Conservation (phyloP, 64 coral and sea anemone species). For the Pocillopora verrucosa region DNA sequence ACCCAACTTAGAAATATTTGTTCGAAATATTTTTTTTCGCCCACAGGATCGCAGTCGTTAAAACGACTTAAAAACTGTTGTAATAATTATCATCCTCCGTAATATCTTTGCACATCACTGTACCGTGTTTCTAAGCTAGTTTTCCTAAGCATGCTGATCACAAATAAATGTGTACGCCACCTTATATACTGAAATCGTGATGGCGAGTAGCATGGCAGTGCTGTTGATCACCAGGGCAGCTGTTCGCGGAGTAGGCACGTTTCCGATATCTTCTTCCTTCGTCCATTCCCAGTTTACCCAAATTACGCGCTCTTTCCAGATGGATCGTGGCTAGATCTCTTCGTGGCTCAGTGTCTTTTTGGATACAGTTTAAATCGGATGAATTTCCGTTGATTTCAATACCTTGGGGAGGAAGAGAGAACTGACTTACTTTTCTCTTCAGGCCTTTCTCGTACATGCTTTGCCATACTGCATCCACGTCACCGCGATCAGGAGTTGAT, state of each 20-base stretch:
- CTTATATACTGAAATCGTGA: not conserved
- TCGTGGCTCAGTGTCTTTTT: not conserved
- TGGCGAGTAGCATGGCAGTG: not conserved
- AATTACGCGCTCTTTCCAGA: constrained; percentile 61
- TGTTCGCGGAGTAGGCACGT: constrained; percentile 42
- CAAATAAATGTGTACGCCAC: not conserved
- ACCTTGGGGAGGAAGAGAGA: constrained; percentile 36
- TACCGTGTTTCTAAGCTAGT: too few relatives aligned
- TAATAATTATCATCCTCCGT: not conserved
- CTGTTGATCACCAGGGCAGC: constrained; percentile 18
- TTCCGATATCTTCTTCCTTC: constrained; percentile 57
- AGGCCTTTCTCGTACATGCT: constrained; percentile 74
- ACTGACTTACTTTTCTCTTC: constrained; percentile 58
- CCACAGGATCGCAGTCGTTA: not conserved
- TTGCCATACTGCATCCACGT: constrained; percentile 60
- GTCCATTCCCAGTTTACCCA: constrained; percentile 31
- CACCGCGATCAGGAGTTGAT: constrained; percentile 24
- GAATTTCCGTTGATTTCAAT: constrained; percentile 3
- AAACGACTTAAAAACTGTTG: not conserved
- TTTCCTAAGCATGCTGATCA: not conserved
- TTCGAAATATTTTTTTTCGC: not conserved
- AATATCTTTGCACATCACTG: too few relatives aligned
- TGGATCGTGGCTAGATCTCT: constrained; percentile 57
- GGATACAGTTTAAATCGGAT: not conserved
- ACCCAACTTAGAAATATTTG: not conserved